phyloP scores from a whole-genome alignment of 2,113 vertebrate species.

The Tapirus terrestris region DNA sequence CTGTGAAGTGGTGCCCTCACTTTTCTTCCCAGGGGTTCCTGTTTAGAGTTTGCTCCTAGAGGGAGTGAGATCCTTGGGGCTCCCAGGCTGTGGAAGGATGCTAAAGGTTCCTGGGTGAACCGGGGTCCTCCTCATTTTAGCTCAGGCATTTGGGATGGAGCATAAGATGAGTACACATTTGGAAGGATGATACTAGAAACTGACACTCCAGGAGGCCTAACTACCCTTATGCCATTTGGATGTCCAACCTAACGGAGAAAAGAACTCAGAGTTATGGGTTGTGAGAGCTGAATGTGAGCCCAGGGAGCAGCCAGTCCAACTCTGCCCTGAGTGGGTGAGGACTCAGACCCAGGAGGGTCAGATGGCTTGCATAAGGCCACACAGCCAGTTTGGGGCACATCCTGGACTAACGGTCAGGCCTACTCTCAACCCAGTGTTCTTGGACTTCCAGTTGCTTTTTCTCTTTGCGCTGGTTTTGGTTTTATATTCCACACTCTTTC shows the following conservation, averaged over 20 bases:
- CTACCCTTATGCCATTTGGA: accelerated
- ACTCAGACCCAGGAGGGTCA: accelerated
- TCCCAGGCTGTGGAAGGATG: accelerated
- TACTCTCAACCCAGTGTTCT: accelerated
- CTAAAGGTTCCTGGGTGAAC: accelerated
- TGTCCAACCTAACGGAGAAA: background rate
- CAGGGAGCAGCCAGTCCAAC: accelerated
- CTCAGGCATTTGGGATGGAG: accelerated
- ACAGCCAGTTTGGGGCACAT: too few relatives aligned
- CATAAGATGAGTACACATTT: accelerated
- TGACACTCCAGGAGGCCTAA: accelerated
- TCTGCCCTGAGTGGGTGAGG: background rate
- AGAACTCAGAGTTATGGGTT: accelerated
- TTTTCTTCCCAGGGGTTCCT: background rate
- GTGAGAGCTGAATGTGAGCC: background rate
- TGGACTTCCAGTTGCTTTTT: background rate
- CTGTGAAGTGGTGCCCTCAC: too few relatives aligned
- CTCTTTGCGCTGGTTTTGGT: background rate
- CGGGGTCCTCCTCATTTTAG: background rate
- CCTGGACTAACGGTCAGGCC: accelerated
- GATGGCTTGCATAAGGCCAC: background rate
- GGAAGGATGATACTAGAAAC: background rate
- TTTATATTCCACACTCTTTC: background rate
- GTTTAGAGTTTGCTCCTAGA: background rate
- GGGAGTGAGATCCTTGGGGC: accelerated